Base-by-base conservation (phyloP, 1,140 invertebrate species). In the Pseudomyrmex sp. region DNA sequence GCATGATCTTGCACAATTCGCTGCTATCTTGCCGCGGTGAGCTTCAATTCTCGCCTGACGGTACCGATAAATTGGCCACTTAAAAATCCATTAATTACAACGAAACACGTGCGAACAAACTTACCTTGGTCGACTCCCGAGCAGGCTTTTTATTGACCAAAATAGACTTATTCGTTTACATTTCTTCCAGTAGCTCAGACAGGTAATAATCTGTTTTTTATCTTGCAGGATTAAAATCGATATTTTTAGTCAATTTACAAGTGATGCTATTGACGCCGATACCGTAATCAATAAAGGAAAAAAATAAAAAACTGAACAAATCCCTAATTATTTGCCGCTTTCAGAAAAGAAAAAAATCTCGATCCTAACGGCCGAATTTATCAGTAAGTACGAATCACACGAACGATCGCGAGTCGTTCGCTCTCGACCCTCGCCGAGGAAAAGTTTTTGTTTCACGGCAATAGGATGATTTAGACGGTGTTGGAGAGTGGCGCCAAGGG, bases 41-140 rank as follows among this genome's bases (percentile, higher is more conserved):
- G 62, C 59, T 69, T 76, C 56, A 15, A 85, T 79, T 84, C 83
- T 66, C 69, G 9, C 68, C 68, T 89, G 88, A 87, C 89, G 87
- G 90, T 84, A 75, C 44, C 76, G 58, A 76, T 85, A 92, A 91
- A 93, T 92, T 91, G 91, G 85, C 91, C 93, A 92, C 91, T 94
- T 94, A 93, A 94, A 93, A 93, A 79, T 92, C 92, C 84, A 94
- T 94, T 94, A 93, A 94, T 94, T 91, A 92, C 86, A 88, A 56
- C 85, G 72, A 86, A 70, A 76, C 69, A 20, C 59, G 80, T 23
- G 62, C 68, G 50, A 65, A 63, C 56, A 18, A n/a, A 59, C 69
- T 69, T 69, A 35, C 35, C 35, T 79, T 2, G 13, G 26, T 44
- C 26, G 63, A 69, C 54, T 79, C 26, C 44, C 52, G 66, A 70